phyloP scores from a whole-genome alignment of 2,888 invertebrate genomes.

The Zelleria hepariella region DNA sequence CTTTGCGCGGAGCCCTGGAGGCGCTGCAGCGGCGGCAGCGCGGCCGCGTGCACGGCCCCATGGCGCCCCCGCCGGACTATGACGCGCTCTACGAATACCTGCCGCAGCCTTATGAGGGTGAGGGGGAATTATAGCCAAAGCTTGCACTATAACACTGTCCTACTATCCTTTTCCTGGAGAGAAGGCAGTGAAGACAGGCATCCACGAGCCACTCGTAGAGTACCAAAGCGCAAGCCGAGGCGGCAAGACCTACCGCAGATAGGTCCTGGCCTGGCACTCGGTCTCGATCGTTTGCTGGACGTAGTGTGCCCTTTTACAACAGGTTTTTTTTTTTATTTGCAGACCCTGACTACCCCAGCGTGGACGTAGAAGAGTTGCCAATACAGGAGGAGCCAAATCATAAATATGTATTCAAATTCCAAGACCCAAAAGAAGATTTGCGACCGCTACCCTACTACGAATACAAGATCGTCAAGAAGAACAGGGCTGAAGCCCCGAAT shows the following conservation, averaged over 20 bases:
- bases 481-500: not conserved
- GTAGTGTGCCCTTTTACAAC: too few relatives aligned
- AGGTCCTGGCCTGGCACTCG: too few relatives aligned
- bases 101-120: constrained; percentile 54
- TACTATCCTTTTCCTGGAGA: too few relatives aligned
- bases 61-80: constrained; percentile 42
- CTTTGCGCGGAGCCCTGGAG: constrained; percentile 64
- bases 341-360: not conserved
- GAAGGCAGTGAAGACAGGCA: too few relatives aligned
- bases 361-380: constrained; percentile 4
- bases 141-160: too few relatives aligned
- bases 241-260: too few relatives aligned
- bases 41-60: constrained; percentile 38
- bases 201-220: too few relatives aligned
- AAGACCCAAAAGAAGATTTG: constrained; percentile 34
- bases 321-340: not conserved
- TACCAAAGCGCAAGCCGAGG: too few relatives aligned
- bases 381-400: not conserved
- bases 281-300: too few relatives aligned
- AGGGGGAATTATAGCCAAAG: not conserved
- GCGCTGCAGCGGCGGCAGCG: constrained; percentile 67
- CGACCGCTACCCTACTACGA: constrained; percentile 67
- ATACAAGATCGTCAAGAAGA: constrained; percentile 67
- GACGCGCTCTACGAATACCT: constrained; percentile 54
- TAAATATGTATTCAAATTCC: not conserved